These are phyloP conservation scores for Aeoliscus strigatus DNA, from an alignment of 2,797 vertebrate genomes.

Conservation along the genomic window DNA sequence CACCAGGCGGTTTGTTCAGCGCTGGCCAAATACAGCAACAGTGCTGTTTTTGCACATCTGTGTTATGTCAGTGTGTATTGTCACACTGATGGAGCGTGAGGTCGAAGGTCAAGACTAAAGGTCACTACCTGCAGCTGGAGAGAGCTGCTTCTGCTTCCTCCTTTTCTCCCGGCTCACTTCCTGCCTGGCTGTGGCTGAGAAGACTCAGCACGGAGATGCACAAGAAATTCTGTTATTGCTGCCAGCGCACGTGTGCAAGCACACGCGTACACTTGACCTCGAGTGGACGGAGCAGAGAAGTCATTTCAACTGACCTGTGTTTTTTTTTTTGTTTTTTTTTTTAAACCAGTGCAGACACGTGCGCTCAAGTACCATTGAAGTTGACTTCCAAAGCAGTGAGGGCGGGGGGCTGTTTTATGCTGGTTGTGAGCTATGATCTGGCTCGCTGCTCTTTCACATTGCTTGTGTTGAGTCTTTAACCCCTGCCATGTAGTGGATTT, in stretches of 20 bases:
- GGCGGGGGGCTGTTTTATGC: background rate
- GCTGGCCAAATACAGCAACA: constrained; percentile 18
- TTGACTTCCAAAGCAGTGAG: background rate
- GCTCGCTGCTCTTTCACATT: constrained; percentile 18
- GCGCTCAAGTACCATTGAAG: constrained; percentile 11
- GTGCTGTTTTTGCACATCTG: constrained; percentile 49
- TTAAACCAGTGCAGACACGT: constrained; percentile 18
- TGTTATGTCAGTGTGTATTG: constrained; percentile 60
- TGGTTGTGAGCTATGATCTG: background rate
- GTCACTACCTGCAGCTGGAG: constrained; percentile 71
- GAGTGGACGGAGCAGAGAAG: constrained; percentile 35
- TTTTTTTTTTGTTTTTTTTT: too few species aligned
- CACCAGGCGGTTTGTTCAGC: constrained; percentile 11
- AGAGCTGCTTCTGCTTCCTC: constrained; percentile 74
- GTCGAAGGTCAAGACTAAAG: constrained; percentile 68
- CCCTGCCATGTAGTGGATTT: constrained; percentile 42
- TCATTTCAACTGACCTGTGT: constrained; percentile 24
- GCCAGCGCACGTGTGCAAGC: constrained; percentile 20
- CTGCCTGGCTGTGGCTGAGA: constrained; percentile 65
- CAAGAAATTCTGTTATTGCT: constrained; percentile 36
- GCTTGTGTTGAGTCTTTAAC: constrained; percentile 34
- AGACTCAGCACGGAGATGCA: constrained; percentile 57
- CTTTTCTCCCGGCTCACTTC: constrained; percentile 71
- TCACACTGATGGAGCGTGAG: constrained; percentile 51
- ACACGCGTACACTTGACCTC: constrained; percentile 31